Conservation (phyloP, 2,797 vertebrate genomes). For the Rhynchotus rufescens region DNA sequence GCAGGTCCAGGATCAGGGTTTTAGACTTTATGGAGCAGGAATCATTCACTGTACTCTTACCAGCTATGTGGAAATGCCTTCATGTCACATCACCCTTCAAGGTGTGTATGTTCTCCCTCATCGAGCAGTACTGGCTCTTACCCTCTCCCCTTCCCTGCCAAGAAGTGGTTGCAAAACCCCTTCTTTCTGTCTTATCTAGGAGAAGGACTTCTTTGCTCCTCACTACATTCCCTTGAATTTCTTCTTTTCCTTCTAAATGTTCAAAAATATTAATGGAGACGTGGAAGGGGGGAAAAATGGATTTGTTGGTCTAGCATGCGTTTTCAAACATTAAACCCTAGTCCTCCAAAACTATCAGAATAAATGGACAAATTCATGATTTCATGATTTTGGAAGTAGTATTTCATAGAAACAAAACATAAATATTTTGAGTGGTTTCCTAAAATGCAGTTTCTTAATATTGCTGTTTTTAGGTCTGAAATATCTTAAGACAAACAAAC, state of each 20-base stretch:
- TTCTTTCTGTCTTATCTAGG: not conserved
- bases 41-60: not conserved
- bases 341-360: not conserved
- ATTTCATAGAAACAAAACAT: not conserved
- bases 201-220: not conserved
- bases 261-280: not conserved
- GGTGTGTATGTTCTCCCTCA: not conserved
- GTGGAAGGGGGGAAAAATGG: not conserved
- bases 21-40: not conserved
- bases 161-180: not conserved
- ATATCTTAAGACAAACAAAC: not conserved
- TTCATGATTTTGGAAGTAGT: not conserved
- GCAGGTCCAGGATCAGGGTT: not conserved
- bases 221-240: not conserved
- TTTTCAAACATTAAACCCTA: not conserved
- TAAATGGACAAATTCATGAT: not conserved
- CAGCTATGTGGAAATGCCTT: not conserved
- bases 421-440: not conserved
- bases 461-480: not conserved
- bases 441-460: not conserved
- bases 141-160: not conserved
- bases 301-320: not conserved
- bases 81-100: accelerated
- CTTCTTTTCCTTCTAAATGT: not conserved
- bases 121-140: not conserved